Evolutionary conservation across 2,888 invertebrate species (phyloP), one percentile per base, ranked within the genome.

Genomic region (Polietes domitor): DNA sequence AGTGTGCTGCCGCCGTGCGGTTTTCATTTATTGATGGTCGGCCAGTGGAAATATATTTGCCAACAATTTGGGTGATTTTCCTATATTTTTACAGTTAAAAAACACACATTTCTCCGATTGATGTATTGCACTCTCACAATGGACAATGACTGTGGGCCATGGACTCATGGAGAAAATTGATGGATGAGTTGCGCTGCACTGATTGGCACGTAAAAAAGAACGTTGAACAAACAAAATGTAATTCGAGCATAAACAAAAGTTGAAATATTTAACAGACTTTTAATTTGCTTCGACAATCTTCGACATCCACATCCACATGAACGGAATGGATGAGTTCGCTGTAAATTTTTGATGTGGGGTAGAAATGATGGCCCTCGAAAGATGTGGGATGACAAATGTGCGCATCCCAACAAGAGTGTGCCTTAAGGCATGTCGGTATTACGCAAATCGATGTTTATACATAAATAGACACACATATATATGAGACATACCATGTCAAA

Each of bases 1-100:
- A 73, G 72, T 74, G 50, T 55, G 87, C 88, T 87, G 87, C 88
- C 89, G 89, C 90, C 88, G 88, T 88, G 88, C 86, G 88, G 82
- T 86, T 88, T 55, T 47, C 43, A 72, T 85, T 85, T 82, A 63
- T 75, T 84, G 61, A 84, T 81, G 85, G 50, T 81, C 81, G 32
- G n/a, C n/a, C n/a, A n/a, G n/a, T 21, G 2, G 75, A 81, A 86
- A 65, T 58, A 77, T 80, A 70, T 26, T 58, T 61, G 37, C 74
- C 79, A 58, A 85, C 82, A 85, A 86, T 85, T 43, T 76, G 77
- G 81, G 81, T 88, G 85, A 87, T 87, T 79, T 77, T 83, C 47
- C 50, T 37, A 15, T 15, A 55, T 86, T 87, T 88, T 90, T 80
- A 43, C 5, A 17, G 28, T 58, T 28, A 80, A 86, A 88, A 87